These are phyloP conservation scores for Labeo catla DNA, from an alignment of 2,113 vertebrate species.

Conservation along the genomic window DNA sequence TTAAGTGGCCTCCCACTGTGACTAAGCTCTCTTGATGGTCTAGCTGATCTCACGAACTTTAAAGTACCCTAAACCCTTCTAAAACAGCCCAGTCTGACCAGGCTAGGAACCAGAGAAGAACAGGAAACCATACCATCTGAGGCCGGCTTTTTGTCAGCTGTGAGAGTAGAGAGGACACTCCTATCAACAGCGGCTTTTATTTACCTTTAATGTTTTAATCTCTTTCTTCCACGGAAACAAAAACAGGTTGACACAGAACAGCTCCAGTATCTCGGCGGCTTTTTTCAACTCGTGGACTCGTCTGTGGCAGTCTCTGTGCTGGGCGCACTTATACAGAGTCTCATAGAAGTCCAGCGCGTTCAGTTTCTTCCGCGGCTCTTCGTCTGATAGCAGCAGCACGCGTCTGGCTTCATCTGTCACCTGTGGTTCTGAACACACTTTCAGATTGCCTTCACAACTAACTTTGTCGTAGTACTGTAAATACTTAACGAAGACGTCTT, in stretches of 20 bases:
- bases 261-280: constrained; percentile 72
- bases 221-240: constrained; percentile 78
- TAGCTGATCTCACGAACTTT: not conserved
- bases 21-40: not conserved
- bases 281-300: constrained; percentile 58
- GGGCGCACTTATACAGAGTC: constrained; percentile 1
- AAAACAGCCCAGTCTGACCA: not conserved
- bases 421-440: constrained; percentile 48
- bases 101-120: not conserved
- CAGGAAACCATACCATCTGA: not conserved
- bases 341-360: constrained; percentile 63
- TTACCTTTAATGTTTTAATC: constrained; percentile 71
- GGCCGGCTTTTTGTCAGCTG: too few species aligned
- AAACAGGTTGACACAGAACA: constrained; percentile 70
- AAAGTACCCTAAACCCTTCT: not conserved
- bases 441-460: constrained; percentile 44
- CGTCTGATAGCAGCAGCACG: constrained; percentile 47
- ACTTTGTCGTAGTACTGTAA: constrained; percentile 48
- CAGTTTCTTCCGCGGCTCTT: constrained; percentile 46
- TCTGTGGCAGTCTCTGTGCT: constrained; percentile 15
- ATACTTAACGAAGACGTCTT: constrained; percentile 62
- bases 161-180: not conserved
- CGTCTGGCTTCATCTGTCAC: constrained; percentile 51
- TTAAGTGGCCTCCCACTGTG: not conserved
- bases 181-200: not conserved